Conservation (phyloP, 2,113 vertebrate genomes). For the Toxostoma redivivum region DNA sequence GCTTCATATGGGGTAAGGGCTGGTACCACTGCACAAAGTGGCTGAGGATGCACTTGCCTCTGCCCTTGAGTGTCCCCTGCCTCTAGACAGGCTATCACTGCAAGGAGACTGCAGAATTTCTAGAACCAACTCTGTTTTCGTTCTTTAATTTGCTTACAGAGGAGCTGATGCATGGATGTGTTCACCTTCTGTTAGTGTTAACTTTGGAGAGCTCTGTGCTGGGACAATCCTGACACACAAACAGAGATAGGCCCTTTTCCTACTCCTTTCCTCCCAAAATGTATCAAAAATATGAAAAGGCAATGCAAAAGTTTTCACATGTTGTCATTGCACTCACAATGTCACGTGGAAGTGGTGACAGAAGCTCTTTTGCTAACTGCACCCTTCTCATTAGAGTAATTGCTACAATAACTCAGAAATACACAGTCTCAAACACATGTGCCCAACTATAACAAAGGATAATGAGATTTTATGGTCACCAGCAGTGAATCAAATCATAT, state of each 20-base stretch:
- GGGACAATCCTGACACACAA: background rate
- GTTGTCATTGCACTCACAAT: background rate
- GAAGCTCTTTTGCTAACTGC: background rate
- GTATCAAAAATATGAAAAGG: background rate
- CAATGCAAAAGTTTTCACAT: background rate
- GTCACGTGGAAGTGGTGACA: background rate
- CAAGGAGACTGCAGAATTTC: background rate
- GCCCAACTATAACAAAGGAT: background rate
- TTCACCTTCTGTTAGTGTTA: background rate
- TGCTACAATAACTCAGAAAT: background rate
- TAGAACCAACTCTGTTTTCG: background rate
- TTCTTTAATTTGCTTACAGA: background rate
- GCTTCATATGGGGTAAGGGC: accelerated
- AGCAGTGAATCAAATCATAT: background rate
- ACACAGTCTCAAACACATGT: background rate
- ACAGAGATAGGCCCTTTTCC: background rate
- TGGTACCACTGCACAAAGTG: background rate
- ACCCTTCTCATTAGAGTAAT: background rate
- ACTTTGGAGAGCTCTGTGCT: background rate
- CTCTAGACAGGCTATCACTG: background rate
- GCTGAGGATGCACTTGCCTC: background rate
- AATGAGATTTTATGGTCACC: background rate
- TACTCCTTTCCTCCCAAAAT: background rate
- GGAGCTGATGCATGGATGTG: background rate
- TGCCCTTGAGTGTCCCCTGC: background rate